phyloP scores from a whole-genome alignment of 2,888 invertebrate genomes.

The Drosophila longiperda region DNA sequence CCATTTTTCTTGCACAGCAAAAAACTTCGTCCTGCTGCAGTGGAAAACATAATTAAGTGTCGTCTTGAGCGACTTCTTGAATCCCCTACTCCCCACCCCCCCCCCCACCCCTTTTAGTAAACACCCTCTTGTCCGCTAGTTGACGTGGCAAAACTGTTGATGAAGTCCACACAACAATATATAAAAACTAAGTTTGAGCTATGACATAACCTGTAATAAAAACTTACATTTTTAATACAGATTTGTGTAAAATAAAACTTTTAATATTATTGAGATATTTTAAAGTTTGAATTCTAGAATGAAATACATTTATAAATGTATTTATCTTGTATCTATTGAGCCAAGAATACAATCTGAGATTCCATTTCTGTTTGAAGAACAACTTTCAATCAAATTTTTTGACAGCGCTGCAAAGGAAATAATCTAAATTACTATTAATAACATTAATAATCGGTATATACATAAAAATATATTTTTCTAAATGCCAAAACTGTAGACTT shows the following conservation, averaged over 20 bases:
- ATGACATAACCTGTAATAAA: constrained; percentile 1
- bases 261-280: background rate
- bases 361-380: too few relatives aligned
- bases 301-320: too few relatives aligned
- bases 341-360: too few relatives aligned
- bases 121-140: constrained; percentile 31
- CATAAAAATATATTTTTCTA: too few relatives aligned
- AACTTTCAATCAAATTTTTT: too few relatives aligned
- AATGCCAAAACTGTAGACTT: too few relatives aligned
- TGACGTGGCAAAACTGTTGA: constrained; percentile 70
- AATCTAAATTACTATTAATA: too few relatives aligned
- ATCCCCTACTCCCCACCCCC: background rate
- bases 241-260: background rate
- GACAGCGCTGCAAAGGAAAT: too few relatives aligned
- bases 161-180: constrained; percentile 30
- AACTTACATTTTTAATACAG: background rate
- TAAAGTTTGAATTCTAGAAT: too few relatives aligned
- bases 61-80: constrained; percentile 58
- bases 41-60: constrained; percentile 74
- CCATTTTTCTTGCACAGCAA: constrained; percentile 62
- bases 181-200: background rate
- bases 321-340: too few relatives aligned
- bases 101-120: background rate
- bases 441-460: too few relatives aligned
- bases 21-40: constrained; percentile 45